phyloP scores from a whole-genome alignment of 2,113 vertebrate genomes.

The Odontophorus gujanensis region DNA sequence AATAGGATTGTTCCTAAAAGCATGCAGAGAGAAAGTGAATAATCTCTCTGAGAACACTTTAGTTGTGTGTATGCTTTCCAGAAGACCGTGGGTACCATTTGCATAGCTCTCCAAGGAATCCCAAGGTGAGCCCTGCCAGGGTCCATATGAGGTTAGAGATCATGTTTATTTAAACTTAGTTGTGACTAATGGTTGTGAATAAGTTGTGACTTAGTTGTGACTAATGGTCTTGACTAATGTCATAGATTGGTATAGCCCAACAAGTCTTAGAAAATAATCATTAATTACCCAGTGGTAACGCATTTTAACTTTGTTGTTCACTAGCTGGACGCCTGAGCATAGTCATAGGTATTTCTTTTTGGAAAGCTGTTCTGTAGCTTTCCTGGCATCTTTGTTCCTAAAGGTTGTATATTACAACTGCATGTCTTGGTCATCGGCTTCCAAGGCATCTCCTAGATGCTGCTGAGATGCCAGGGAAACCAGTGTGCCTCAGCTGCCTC shows the following conservation, averaged over 20 bases:
- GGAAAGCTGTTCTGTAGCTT: neutral
- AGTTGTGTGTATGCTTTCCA: neutral
- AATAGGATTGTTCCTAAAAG: neutral
- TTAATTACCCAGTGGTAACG: neutral
- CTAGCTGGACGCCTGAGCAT: neutral
- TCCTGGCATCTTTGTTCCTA: neutral
- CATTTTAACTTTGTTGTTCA: neutral
- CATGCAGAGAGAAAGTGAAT: neutral
- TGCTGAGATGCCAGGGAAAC: neutral
- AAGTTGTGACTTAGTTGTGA: neutral
- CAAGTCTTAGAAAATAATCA: neutral
- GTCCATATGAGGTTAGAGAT: neutral
- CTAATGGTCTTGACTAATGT: neutral
- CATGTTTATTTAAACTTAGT: neutral
- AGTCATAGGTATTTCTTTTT: neutral
- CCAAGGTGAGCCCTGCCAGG: neutral
- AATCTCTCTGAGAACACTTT: neutral
- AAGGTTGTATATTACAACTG: neutral
- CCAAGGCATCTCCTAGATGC: neutral
- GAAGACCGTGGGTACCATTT: neutral
- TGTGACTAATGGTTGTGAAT: neutral
- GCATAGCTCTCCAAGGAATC: neutral
- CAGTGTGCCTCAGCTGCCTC: neutral
- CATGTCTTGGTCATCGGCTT: neutral
- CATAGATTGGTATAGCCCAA: neutral